Evolutionary conservation across 1,140 invertebrate genomes (phyloP).

Genomic region (Melanaphis sacchari): DNA sequence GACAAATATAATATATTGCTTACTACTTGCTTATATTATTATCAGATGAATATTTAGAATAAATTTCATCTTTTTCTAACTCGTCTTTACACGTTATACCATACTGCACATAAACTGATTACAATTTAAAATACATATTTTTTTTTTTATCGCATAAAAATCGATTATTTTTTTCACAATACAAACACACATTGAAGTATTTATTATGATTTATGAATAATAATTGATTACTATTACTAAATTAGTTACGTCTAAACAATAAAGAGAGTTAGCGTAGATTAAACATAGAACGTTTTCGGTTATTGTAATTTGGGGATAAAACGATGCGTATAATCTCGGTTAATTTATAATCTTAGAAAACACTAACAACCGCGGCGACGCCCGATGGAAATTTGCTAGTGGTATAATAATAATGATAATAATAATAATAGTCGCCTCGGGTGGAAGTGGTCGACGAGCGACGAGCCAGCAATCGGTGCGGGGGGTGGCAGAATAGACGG

Average conservation of each 20-base stretch:
- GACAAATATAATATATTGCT: not conserved
- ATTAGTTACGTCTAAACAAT: not conserved
- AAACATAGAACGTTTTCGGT: not conserved
- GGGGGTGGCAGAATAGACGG: not conserved
- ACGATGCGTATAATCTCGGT: not conserved
- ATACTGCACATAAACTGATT: not conserved
- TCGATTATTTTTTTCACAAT: not conserved
- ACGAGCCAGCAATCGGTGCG: no score
- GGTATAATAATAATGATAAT: not conserved
- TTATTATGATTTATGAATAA: no score
- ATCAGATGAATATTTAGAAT: not conserved
- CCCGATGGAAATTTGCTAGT: not conserved
- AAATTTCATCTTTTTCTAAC: not conserved
- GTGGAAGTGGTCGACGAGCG: not conserved
- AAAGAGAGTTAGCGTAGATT: not conserved
- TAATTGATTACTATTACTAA: not conserved
- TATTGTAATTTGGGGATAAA: slow-evolving; percentile 31
- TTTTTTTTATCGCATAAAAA: not conserved
- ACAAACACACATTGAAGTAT: not conserved
- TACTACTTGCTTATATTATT: not conserved
- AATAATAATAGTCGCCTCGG: not conserved
- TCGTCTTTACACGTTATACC: not conserved
- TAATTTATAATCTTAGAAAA: slow-evolving; percentile 19
- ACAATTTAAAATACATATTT: not conserved
- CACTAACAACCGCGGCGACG: not conserved